A percentile compares a stretch with the other conserved stretches of the same genome.
These are phyloP conservation scores for Pygoscelis adeliae DNA, from an alignment of 2,113 vertebrate genomes.

Conservation along the genomic window DNA sequence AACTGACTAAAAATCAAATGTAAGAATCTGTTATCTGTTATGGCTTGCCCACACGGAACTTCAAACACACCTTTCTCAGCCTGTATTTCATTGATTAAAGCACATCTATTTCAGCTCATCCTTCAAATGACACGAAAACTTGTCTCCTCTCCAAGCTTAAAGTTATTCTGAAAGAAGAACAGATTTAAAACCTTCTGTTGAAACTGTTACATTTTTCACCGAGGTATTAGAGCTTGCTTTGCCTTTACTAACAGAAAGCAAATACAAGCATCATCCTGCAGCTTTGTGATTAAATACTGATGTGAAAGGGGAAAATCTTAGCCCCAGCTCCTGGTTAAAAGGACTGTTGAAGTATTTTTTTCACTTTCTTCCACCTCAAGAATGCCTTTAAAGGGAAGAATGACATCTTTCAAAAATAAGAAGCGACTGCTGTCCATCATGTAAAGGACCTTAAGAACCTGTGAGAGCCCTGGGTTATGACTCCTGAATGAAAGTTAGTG, in stretches of 20 bases:
- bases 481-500: not conserved
- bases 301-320: not conserved
- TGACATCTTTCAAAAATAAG: not conserved
- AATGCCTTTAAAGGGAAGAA: not conserved
- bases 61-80: not conserved
- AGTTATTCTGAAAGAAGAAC: not conserved
- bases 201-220: not conserved
- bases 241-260: not conserved
- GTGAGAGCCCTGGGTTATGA: not conserved
- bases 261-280: not conserved
- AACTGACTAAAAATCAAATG: not conserved
- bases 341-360: not conserved
- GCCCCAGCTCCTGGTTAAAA: not conserved
- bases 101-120: not conserved
- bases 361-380: not conserved
- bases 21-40: not conserved
- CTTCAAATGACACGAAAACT: not conserved
- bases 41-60: not conserved
- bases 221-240: not conserved
- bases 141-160: not conserved
- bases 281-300: not conserved
- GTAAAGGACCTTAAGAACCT: not conserved
- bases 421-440: fast-evolving
- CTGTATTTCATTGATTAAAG: not conserved
- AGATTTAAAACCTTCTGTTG: not conserved